Evolutionary conservation across 2,888 invertebrate species (phyloP).

Genomic region (Teleogryllus oceanicus): DNA sequence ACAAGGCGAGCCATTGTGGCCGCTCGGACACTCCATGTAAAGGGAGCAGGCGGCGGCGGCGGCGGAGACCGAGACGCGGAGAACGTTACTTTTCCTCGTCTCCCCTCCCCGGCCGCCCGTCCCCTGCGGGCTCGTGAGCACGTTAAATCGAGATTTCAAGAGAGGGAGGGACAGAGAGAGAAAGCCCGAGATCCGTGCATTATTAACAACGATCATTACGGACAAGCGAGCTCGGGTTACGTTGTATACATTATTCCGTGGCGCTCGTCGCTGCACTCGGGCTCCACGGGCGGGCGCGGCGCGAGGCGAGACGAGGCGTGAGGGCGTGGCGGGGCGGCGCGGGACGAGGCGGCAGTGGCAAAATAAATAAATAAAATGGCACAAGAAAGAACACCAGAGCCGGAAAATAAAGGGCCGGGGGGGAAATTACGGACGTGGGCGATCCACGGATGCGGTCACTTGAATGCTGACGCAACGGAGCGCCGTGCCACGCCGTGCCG

Average conservation of each 20-base stretch:
- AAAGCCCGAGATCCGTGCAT: background rate
- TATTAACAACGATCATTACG: background rate
- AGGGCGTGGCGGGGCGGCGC: background rate
- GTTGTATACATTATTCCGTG: background rate
- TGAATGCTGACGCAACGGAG: too few relatives aligned
- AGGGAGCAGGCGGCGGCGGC: slow-evolving; percentile 40
- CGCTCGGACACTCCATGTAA: slow-evolving; percentile 18
- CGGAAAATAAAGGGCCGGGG: background rate
- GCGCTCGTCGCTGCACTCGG: background rate
- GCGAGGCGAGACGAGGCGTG: background rate
- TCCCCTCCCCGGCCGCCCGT: background rate
- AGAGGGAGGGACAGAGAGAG: background rate
- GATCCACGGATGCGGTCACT: too few relatives aligned
- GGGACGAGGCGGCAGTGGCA: background rate
- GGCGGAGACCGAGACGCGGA: slow-evolving; percentile 18
- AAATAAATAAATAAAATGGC: background rate
- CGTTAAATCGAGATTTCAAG: slow-evolving; percentile 4
- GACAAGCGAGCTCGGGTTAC: background rate
- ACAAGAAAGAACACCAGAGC: background rate
- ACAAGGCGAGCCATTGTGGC: slow-evolving; percentile 2
- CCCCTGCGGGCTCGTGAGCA: background rate
- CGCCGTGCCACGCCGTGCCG: too few relatives aligned
- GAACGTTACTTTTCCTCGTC: background rate
- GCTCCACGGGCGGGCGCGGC: background rate
- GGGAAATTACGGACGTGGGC: background rate